Evolutionary conservation across 2,113 vertebrate genomes (phyloP).

Genomic region (Ahaetulla prasina): DNA sequence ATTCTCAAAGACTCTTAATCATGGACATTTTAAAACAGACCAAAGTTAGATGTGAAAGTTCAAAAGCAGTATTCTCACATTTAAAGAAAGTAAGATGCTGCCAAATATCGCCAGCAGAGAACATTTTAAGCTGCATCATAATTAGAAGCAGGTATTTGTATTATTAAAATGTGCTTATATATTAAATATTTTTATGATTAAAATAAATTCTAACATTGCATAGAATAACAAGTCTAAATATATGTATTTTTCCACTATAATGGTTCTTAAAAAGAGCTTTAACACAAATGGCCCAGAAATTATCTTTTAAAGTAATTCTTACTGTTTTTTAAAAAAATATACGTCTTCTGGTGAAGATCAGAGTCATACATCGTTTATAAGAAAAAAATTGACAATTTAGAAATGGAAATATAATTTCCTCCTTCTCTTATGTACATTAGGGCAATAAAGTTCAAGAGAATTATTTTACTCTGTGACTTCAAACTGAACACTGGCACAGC

Average conservation of each 20-base stretch:
- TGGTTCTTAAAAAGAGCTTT: neutral
- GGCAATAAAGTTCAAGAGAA: neutral
- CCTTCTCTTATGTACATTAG: neutral
- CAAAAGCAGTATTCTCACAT: neutral
- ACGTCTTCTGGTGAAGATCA: neutral
- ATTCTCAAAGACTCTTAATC: neutral
- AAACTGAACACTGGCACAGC: neutral
- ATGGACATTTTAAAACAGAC: neutral
- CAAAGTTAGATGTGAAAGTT: neutral
- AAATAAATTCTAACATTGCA: conserved; percentile 24
- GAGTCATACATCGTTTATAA: neutral
- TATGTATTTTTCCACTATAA: neutral
- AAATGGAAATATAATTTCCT: neutral
- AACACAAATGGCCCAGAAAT: neutral
- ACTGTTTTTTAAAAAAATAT: neutral
- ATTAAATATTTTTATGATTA: conserved; percentile 22
- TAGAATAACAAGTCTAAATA: conserved; percentile 1
- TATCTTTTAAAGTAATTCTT: neutral
- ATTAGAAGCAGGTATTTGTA: conserved; percentile 19
- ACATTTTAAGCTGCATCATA: conserved; percentile 13
- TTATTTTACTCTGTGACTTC: neutral
- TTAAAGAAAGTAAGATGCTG: neutral
- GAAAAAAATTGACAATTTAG: neutral
- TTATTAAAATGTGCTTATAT: conserved; percentile 6
- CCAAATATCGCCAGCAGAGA: neutral